phyloP scores from a whole-genome alignment of 2,888 invertebrate species.

The Epinotia ramella region DNA sequence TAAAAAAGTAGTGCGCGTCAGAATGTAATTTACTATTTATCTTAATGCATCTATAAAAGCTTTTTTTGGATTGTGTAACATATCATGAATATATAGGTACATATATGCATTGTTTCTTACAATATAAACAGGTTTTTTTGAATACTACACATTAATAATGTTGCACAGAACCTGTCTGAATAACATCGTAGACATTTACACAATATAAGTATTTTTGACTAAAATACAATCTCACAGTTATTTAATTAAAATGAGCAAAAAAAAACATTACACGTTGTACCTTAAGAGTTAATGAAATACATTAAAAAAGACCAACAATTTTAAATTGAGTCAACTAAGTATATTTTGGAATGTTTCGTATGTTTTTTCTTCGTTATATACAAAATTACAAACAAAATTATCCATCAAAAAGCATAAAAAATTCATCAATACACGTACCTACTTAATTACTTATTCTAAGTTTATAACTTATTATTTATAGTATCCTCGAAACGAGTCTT shows the following conservation, averaged over 20 bases:
- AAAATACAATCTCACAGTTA: conserved; percentile 26
- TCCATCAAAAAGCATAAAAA: conserved; percentile 45
- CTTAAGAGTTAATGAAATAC: conserved; percentile 3
- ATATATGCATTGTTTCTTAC: background rate
- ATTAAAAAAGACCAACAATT: conserved; percentile 37
- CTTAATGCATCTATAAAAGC: background rate
- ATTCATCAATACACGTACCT: conserved; percentile 28
- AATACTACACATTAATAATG: background rate
- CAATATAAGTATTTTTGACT: conserved; percentile 12
- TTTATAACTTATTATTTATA: conserved; percentile 21
- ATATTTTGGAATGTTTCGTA: conserved; percentile 53
- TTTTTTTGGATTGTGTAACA: background rate
- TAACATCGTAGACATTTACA: conserved; percentile 22
- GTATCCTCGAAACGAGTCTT: conserved; percentile 37
- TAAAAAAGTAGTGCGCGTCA: background rate
- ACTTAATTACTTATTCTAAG: conserved; percentile 32
- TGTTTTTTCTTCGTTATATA: conserved; percentile 47
- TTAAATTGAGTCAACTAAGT: conserved; percentile 21
- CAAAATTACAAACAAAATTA: conserved; percentile 50
- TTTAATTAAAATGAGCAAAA: conserved; percentile 48
- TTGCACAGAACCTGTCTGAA: conserved; percentile 1
- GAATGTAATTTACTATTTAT: background rate
- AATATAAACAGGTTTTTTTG: background rate
- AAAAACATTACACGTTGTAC: conserved; percentile 32
- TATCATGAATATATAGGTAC: background rate